A percentile compares a stretch with the other conserved stretches of the same genome.
Evolutionary conservation across 2,113 vertebrate genomes (phyloP).

Genomic region (Chlorocebus sabaeus): DNA sequence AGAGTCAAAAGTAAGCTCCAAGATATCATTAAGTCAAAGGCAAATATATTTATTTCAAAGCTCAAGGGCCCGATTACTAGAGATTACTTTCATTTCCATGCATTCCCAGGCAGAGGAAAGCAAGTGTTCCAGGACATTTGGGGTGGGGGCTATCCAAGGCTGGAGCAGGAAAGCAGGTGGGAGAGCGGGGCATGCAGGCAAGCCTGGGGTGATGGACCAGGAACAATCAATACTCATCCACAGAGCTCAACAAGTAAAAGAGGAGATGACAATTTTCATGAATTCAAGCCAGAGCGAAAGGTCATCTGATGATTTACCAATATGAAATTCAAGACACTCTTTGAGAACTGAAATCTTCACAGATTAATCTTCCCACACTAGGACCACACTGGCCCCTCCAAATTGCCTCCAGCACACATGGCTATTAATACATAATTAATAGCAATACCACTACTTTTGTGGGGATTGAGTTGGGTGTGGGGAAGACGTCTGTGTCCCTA

Average conservation of each 20-base stretch:
- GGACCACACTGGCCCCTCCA: constrained; percentile 58
- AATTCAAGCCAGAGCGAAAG: background rate
- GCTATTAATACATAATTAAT: constrained; percentile 59
- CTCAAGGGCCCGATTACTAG: background rate
- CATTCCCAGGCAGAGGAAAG: background rate
- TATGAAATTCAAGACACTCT: background rate
- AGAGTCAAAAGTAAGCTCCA: background rate
- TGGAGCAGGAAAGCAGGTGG: background rate
- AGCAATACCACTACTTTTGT: background rate
- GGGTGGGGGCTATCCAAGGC: background rate
- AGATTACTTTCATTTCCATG: background rate
- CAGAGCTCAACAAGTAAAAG: background rate
- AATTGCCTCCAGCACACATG: constrained; percentile 37
- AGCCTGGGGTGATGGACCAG: background rate
- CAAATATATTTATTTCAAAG: background rate
- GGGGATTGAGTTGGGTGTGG: background rate
- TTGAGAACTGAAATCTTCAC: background rate
- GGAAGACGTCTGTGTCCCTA: background rate
- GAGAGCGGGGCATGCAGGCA: background rate
- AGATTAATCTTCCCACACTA: background rate
- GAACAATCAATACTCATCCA: background rate
- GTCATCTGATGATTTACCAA: background rate
- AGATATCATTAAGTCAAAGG: constrained; percentile 8
- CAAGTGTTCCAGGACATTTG: background rate
- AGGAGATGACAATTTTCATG: background rate